Evolutionary conservation across 1,140 invertebrate genomes (phyloP).

Genomic region (Saccostrea echinata): DNA sequence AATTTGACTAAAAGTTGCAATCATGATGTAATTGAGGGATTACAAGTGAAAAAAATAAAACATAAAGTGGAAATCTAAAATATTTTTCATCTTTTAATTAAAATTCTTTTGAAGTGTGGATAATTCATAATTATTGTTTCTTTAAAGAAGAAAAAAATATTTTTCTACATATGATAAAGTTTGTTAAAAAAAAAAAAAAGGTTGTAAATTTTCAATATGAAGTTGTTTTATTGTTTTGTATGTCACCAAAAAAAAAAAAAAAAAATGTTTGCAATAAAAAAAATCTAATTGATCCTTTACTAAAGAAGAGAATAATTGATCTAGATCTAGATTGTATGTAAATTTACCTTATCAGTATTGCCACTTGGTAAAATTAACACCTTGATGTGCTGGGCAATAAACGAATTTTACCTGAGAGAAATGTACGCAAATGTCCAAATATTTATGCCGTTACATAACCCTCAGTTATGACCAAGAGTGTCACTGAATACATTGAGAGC

Average conservation of each 20-base stretch:
- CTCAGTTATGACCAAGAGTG: conserved; percentile 17
- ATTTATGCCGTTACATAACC: conserved; percentile 35
- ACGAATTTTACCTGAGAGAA: conserved; percentile 9
- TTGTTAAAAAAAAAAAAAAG: too few species aligned
- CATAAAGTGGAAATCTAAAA: too few species aligned
- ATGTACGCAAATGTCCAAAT: conserved; percentile 26
- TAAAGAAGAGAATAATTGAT: background rate
- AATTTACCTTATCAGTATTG: conserved; percentile 14
- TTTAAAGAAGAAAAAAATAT: too few species aligned
- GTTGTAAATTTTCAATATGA: background rate
- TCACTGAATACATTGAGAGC: conserved; percentile 34
- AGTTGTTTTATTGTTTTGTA: background rate
- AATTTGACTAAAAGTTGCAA: too few species aligned
- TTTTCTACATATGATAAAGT: too few species aligned
- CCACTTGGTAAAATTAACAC: conserved; percentile 17
- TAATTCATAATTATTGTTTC: too few species aligned
- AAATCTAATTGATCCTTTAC: background rate
- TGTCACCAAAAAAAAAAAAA: background rate
- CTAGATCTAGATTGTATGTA: background rate
- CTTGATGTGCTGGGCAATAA: background rate
- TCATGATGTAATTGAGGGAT: too few species aligned
- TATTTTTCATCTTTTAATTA: too few species aligned
- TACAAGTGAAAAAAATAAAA: too few species aligned
- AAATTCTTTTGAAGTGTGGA: too few species aligned
- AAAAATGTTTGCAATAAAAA: background rate